These are phyloP conservation scores for Chloroclysta siterata DNA, from an alignment of 2,888 invertebrate genomes.

Conservation along the genomic window DNA sequence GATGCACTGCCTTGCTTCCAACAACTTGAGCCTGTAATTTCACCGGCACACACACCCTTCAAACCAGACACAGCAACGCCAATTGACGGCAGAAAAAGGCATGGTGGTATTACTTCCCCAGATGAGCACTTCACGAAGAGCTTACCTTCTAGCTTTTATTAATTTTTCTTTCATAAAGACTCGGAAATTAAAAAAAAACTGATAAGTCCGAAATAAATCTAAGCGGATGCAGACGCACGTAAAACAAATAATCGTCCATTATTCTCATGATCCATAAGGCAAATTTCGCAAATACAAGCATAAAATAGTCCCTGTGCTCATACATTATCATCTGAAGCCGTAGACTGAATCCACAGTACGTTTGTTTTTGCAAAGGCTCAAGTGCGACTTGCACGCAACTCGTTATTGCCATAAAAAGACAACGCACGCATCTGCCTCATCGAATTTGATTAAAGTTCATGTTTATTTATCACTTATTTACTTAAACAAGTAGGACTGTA, in stretches of 20 bases:
- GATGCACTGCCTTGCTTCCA: no score
- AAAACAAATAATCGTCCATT: slow-evolving; percentile 20
- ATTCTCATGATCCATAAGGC: slow-evolving; percentile 17
- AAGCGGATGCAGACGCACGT: no score
- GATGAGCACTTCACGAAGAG: no score
- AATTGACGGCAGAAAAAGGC: no score
- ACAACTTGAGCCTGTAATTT: no score
- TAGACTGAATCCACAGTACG: slow-evolving; percentile 80
- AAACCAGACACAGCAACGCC: no score
- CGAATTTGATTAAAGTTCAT: slow-evolving; percentile 83
- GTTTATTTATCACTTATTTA: slow-evolving; percentile 78
- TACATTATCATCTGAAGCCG: slow-evolving; percentile 83
- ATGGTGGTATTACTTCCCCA: no score
- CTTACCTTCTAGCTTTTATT: no score
- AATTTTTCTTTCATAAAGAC: no score
- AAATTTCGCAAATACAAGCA: slow-evolving; percentile 49
- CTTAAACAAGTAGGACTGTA: slow-evolving; percentile 61
- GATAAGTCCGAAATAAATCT: no score
- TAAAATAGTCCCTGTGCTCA: slow-evolving; percentile 74
- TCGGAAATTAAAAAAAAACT: no score
- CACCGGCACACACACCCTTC: no score
- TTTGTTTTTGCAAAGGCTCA: slow-evolving; percentile 70
- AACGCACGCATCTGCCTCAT: slow-evolving; percentile 77
- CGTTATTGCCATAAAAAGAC: slow-evolving; percentile 77
- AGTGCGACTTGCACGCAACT: slow-evolving; percentile 69